Base-by-base conservation (phyloP, 2,888 invertebrate genomes). In the Tinea pellionella region DNA sequence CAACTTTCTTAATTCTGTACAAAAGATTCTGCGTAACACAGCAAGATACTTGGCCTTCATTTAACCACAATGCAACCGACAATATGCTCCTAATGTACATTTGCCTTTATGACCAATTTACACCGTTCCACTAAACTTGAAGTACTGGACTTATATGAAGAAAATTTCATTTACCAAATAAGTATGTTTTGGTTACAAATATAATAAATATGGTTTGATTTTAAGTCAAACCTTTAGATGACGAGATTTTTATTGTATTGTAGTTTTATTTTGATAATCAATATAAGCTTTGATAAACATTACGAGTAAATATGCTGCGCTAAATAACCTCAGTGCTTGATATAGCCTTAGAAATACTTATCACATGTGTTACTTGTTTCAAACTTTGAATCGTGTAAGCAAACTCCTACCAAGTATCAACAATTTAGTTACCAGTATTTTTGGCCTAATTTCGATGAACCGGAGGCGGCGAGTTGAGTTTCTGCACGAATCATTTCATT, bases 401-500 rank as follows among this genome's bases (percentile, higher is more conserved):
- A 47, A 47, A 24, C 24, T 15, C 2, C 47, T 15, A 16, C 15
- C 9, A 2, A 16, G 2, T 47, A 15, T 47, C 47, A 15, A 47
- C 47, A 47, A 47, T 47, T 47, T 47, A 47, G 47, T 47, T 16
- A 15, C 15, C 15, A 15, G 47, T 47, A 47, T 74, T 69, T 75
- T 67, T 74, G 75, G 74, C 74, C 70, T 32, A 64, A 66, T 62
- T 65, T 64, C 63, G 65, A 64, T 66, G 65, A 63, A 29, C 42
- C 59, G 43, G 62, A 64, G 67, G 66, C 60, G 66, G 69, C 67
- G 64, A 59, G 51, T 41, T 65, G 64, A 61, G 65, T 68, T 65
- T 72, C 66, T 74, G 75, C 75, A 67, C 68, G 72, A 74, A 74
- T 74, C 66, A 72, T 60, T 65, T 67, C 72, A 74, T 85, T 86